phyloP scores from a whole-genome alignment of 2,797 vertebrate genomes.

The Myotis daubentonii region DNA sequence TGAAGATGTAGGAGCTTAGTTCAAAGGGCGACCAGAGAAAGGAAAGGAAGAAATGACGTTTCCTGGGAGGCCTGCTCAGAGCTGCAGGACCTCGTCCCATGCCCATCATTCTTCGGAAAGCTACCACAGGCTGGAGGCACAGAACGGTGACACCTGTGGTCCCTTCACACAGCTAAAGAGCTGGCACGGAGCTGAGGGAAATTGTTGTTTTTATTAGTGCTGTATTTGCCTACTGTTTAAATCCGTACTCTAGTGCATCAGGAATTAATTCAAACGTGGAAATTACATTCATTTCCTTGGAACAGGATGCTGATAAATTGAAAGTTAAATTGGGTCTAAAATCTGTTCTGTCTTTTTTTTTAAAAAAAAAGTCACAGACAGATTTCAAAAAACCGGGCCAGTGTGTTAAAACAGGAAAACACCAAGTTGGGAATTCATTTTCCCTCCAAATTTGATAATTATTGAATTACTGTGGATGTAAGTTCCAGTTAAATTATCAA shows the following conservation, averaged over 20 bases:
- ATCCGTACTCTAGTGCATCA: conserved; percentile 18
- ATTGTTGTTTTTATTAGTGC: conserved; percentile 62
- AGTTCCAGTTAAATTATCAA: conserved; percentile 73
- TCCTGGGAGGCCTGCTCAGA: background rate
- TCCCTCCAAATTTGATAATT: conserved; percentile 67
- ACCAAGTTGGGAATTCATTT: conserved; percentile 57
- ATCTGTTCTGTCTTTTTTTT: background rate
- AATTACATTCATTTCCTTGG: conserved; percentile 71
- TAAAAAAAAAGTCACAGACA: conserved; percentile 11
- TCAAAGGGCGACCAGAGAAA: conserved; percentile 10
- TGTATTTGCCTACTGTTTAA: conserved; percentile 66
- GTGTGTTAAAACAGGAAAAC: conserved; percentile 54
- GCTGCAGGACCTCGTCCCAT: background rate
- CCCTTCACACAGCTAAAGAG: conserved; percentile 6
- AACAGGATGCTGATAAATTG: conserved; percentile 63
- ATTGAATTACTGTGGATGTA: conserved; percentile 64
- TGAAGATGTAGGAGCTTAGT: background rate
- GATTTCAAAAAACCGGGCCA: conserved; percentile 64
- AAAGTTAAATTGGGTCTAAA: conserved; percentile 73
- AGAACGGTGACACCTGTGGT: conserved; percentile 6
- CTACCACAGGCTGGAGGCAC: background rate
- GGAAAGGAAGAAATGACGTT: background rate
- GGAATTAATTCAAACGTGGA: conserved; percentile 68
- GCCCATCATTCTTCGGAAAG: background rate
- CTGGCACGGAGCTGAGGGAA: background rate